phyloP scores from a whole-genome alignment of 2,797 vertebrate species.

The Philypnodon macrostomus region DNA sequence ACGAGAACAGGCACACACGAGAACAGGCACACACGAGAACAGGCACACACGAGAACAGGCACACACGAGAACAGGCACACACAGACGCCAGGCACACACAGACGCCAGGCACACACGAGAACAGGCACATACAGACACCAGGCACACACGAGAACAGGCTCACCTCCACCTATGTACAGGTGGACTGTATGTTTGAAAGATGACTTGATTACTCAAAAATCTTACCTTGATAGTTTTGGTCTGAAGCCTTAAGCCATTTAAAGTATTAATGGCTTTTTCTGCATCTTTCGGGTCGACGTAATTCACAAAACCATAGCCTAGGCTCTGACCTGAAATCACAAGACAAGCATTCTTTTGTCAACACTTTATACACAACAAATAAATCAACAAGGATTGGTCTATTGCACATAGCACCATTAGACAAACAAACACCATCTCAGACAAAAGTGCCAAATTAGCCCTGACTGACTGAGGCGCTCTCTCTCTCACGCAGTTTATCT shows the following conservation, averaged over 20 bases:
- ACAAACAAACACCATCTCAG: no score
- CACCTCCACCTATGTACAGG: conserved; percentile 10
- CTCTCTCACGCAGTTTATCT: conserved; percentile 55
- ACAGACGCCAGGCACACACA: no score
- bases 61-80: no score
- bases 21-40: no score
- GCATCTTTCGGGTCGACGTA: conserved; percentile 97
- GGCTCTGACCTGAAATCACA: conserved; percentile 87
- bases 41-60: no score
- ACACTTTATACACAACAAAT: no score
- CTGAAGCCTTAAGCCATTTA: conserved; percentile 97
- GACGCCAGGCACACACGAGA: no score
- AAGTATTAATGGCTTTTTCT: conserved; percentile 96
- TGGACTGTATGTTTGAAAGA: not conserved
- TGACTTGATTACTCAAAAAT: not conserved
- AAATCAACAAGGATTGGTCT: no score
- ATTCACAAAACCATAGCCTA: conserved; percentile 98
- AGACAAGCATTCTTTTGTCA: conserved; percentile 2
- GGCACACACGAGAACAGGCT: conserved; percentile 14
- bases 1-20: conserved; percentile 17
- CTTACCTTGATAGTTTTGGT: conserved; percentile 99
- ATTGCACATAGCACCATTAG: no score
- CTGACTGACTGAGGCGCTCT: conserved; percentile 39
- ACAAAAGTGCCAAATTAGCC: conserved; percentile 35
- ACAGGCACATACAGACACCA: no score